Base-by-base conservation (phyloP, 2,888 invertebrate genomes). In the Notodonta dromedarius region DNA sequence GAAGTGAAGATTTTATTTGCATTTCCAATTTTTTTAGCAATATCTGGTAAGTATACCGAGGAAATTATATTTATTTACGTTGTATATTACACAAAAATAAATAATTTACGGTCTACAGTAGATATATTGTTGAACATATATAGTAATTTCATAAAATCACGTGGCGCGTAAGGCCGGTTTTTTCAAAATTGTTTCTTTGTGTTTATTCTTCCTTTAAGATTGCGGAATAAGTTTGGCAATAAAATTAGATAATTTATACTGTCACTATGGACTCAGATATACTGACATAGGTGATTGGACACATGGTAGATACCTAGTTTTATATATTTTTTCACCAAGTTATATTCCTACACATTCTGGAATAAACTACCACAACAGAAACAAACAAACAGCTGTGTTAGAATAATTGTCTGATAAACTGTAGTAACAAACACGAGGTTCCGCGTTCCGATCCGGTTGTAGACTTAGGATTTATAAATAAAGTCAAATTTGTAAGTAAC, bases 151-250 rank as follows among this genome's bases (percentile, higher is more conserved):
- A 12, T 32, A 39, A n/a, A 39, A 54, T 54, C 54, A 54, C 39
- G 54, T 54, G 54, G 39, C 13, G 6, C 8, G 6, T 14, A 14
- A 39, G 54, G 39, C n/a, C 54, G 39, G n/a, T 39, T 32, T 54
- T 53, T 54, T 54, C 54, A 54, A 54, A 50, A 52, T 39, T 58
- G 56, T 61, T 60, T 61, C 59, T 66, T 57, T 51, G 53, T 56
- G 60, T 66, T 65, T 42, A n/a, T 46, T n/a, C 7, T 6, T n/a
- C n/a, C 13, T 4, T 5, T 46, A 1, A n/a, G 13, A n/a, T 46
- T n/a, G 42, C 9, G 2, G 12, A 46, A 46, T n/a, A 46, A 13
- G 46, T 46, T n/a, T 13, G 13, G 13, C 13, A n/a, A 46, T n/a
- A 46, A n/a, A 13, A 46, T n/a, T n/a, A 46, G n/a, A n/a, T 5